These are phyloP conservation scores for Glyphotaelius pellucidus DNA, from an alignment of 2,888 invertebrate genomes.

Conservation along the genomic window DNA sequence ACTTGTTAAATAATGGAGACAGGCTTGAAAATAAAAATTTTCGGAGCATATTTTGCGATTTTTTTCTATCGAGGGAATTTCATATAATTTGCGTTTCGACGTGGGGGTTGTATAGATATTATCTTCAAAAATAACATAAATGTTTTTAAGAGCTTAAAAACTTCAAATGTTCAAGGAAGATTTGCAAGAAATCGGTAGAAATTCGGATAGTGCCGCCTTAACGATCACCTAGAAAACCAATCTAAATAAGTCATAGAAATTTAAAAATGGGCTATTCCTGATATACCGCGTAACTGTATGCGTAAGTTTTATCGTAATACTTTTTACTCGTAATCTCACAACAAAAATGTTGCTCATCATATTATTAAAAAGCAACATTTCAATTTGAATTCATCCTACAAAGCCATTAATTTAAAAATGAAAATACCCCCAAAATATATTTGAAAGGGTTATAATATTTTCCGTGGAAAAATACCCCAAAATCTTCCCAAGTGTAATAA, in stretches of 20 bases:
- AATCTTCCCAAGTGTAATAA: conserved; percentile 13
- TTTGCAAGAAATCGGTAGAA: too few relatives aligned
- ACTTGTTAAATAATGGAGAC: too few relatives aligned
- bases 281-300: neutral
- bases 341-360: neutral
- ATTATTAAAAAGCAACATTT: neutral
- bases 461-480: neutral
- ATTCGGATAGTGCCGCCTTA: too few relatives aligned
- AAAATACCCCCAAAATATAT: neutral
- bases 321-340: neutral
- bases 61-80: too few relatives aligned
- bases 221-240: too few relatives aligned
- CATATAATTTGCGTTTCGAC: too few relatives aligned
- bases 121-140: too few relatives aligned
- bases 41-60: too few relatives aligned
- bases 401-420: neutral
- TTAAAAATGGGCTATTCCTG: neutral
- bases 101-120: too few relatives aligned
- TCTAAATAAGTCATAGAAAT: neutral
- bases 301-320: neutral
- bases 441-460: neutral
- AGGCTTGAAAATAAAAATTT: too few relatives aligned
- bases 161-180: too few relatives aligned
- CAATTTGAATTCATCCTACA: neutral
- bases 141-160: too few relatives aligned